Percentiles rank a stretch among this genome's conserved stretches.
These are phyloP conservation scores for Periphyllus acericola DNA, from an alignment of 2,888 invertebrate genomes.

Conservation along the genomic window DNA sequence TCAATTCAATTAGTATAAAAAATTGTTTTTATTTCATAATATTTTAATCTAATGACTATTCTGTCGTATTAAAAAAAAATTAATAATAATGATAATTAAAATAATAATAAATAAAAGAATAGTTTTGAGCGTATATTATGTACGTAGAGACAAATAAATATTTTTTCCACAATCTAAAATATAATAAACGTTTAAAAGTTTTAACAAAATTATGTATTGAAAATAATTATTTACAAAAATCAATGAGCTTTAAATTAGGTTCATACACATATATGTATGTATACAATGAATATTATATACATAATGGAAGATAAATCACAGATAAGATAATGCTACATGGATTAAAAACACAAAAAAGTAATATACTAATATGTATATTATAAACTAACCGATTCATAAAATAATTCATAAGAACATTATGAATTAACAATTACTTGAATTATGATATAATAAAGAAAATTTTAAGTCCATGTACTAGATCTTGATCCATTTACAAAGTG, in stretches of 20 bases:
- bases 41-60: slow-evolving; percentile 42
- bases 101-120: slow-evolving; percentile 26
- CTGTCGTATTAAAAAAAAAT: slow-evolving; percentile 24
- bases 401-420: neutral
- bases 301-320: slow-evolving; percentile 57
- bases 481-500: neutral
- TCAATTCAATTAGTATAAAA: slow-evolving; percentile 1
- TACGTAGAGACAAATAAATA: slow-evolving; percentile 7
- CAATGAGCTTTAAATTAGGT: slow-evolving; percentile 3
- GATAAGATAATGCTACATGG: slow-evolving; percentile 49
- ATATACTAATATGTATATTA: neutral
- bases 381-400: neutral
- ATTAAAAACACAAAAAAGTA: slow-evolving; percentile 1
- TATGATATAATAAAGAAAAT: neutral
- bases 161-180: slow-evolving; percentile 23
- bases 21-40: slow-evolving; percentile 35
- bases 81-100: neutral
- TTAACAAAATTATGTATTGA: slow-evolving; percentile 24
- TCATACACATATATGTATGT: neutral
- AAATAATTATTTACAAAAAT: slow-evolving; percentile 32
- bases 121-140: slow-evolving; percentile 27
- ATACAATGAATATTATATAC: slow-evolving; percentile 2
- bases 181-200: slow-evolving; percentile 22
- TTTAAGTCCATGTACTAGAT: neutral
- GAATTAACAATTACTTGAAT: neutral